Evolutionary conservation across 1,140 invertebrate species (phyloP).

Genomic region (Galendromus occidentalis): DNA sequence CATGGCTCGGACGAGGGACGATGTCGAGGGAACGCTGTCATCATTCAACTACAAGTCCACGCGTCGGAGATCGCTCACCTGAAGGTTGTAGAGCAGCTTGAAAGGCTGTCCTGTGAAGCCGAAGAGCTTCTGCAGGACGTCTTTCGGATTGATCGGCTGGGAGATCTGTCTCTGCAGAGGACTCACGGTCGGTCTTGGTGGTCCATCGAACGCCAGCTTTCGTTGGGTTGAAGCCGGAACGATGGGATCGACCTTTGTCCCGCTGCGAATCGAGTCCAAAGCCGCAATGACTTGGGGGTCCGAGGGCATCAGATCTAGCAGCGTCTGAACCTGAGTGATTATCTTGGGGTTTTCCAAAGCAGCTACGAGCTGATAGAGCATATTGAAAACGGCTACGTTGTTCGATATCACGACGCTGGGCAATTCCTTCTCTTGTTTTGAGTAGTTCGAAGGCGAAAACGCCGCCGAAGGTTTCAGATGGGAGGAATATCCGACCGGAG

Average conservation of each 20-base stretch:
- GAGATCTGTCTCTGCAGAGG: constrained; percentile 25
- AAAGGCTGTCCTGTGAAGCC: constrained; percentile 28
- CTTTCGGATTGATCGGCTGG: constrained; percentile 22
- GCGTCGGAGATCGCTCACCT: constrained; percentile 24
- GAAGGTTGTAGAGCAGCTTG: constrained; percentile 34
- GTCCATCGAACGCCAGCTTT: constrained; percentile 15
- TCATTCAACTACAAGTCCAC: constrained; percentile 13
- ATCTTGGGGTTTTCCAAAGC: constrained; percentile 32
- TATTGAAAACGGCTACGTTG: constrained; percentile 33
- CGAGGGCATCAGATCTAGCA: constrained; percentile 35
- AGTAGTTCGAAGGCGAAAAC: constrained; percentile 14
- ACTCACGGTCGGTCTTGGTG: constrained; percentile 21
- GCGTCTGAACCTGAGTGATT: constrained; percentile 28
- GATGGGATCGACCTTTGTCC: constrained; percentile 7
- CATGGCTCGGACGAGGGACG: too few species aligned
- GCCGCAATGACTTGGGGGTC: constrained; percentile 31
- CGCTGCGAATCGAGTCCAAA: constrained; percentile 25
- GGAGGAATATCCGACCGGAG: constrained; percentile 5
- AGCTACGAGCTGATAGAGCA: constrained; percentile 32
- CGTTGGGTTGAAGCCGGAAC: constrained; percentile 16
- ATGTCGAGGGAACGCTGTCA: too few species aligned
- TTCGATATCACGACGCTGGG: constrained; percentile 36
- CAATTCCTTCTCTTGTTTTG: constrained; percentile 31
- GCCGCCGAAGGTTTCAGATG: constrained; percentile 4
- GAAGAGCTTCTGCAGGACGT: constrained; percentile 29